phyloP scores from a whole-genome alignment of 2,113 vertebrate genomes.

The Coracopsis vasa region DNA sequence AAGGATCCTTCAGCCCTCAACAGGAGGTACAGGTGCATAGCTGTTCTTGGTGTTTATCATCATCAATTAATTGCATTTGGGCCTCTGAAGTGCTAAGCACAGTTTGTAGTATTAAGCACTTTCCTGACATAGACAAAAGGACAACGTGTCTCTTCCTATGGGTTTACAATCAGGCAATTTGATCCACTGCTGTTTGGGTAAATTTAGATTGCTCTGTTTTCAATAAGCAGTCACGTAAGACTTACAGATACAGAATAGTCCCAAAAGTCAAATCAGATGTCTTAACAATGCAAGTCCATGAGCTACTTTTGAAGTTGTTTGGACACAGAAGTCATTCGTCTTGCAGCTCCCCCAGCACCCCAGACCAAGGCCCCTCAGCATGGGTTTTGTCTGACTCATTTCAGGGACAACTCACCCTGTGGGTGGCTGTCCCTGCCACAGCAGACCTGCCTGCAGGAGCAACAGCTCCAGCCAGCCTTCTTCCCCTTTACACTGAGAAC shows the following conservation, averaged over 20 bases:
- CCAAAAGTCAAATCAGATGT: neutral
- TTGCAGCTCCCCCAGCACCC: no score
- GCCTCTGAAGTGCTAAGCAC: neutral
- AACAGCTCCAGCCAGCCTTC: neutral
- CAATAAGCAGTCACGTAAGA: neutral
- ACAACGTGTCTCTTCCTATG: rapidly evolving
- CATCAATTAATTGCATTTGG: neutral
- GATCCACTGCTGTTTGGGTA: neutral
- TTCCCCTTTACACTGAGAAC: rapidly evolving
- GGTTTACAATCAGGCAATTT: neutral
- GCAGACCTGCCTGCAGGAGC: neutral
- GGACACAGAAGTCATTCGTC: neutral
- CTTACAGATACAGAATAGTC: neutral
- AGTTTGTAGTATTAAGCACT: neutral
- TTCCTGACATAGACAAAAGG: neutral
- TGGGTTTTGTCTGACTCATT: rapidly evolving
- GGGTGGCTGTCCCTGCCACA: neutral
- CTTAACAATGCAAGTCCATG: slow-evolving; percentile 20
- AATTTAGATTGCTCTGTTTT: neutral
- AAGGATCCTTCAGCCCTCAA: neutral
- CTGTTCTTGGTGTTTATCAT: neutral
- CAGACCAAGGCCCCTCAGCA: neutral
- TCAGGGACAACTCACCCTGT: rapidly evolving
- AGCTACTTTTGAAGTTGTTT: neutral
- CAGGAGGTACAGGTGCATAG: neutral